phyloP scores from a whole-genome alignment of 2,888 invertebrate genomes.

The Pyrochroa serraticornis region DNA sequence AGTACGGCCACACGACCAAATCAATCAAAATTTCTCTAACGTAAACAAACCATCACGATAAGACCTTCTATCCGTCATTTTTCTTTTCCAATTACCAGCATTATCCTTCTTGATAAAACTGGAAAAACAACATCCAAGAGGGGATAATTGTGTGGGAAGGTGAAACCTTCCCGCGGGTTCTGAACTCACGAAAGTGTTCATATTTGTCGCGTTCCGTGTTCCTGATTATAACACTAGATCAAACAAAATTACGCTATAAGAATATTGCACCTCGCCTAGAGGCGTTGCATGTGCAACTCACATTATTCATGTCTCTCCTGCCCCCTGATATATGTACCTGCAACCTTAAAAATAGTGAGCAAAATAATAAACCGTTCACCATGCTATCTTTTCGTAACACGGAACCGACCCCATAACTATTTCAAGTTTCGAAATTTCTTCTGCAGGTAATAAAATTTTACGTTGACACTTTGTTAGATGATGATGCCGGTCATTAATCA shows the following conservation, averaged over 20 bases:
- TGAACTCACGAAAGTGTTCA: neutral
- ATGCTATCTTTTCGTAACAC: constrained; percentile 45
- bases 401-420: constrained; percentile 36
- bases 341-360: constrained; percentile 47
- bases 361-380: constrained; percentile 46
- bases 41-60: constrained; percentile 23
- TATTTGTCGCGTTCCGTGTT: constrained; percentile 32
- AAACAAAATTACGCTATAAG: constrained; percentile 47
- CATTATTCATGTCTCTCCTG: constrained; percentile 40
- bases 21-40: constrained; percentile 24
- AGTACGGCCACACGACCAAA: constrained; percentile 15
- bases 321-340: constrained; percentile 40
- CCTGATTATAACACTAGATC: constrained; percentile 43
- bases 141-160: constrained; percentile 2
- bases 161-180: neutral
- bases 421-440: constrained; percentile 33
- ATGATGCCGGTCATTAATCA: constrained; percentile 22
- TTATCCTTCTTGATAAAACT: neutral
- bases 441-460: constrained; percentile 13
- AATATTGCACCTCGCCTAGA: constrained; percentile 50
- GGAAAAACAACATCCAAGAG: neutral
- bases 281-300: constrained; percentile 47
- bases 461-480: constrained; percentile 21
- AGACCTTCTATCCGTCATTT: neutral
- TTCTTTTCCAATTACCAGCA: neutral